Evolutionary conservation across 2,888 invertebrate species (phyloP), one percentile per base, ranked within the genome.

Genomic region (Andrena marginata): DNA sequence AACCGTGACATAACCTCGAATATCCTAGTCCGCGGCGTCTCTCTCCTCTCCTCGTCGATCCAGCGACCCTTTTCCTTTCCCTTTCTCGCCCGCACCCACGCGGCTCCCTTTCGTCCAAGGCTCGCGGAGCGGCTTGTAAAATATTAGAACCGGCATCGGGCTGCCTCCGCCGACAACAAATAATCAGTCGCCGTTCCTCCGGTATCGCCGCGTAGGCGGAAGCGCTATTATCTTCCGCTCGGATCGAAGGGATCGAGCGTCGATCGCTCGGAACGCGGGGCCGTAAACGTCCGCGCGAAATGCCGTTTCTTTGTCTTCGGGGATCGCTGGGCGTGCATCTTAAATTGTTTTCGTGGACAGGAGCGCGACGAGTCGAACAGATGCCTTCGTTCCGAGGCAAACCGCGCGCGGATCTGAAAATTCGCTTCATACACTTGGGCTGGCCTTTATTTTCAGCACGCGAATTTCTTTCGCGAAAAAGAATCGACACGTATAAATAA

Each of bases 1-100:
- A 89, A 84, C 84, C 88, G 82, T 87, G 89, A 87, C 83, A 87
- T 84, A 81, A 84, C 80, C 80, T 81, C 73, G 79, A 82, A 88
- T 86, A 88, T 87, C 84, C 76, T 72, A 56, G 78, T 62, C 35
- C 71, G 77, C 62, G 20, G 4, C 51, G 16, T 35, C 54, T 48
- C 54, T 48, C 75, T 70, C n/a, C n/a, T 51, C 26, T 29, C 8
- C 31, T 69, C 56, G n/a, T 59, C 26, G 35, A 59, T 65, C 51
- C 69, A 23, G 7, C 42, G 31, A n/a, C 42, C 75, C 63, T 62
- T 70, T 54, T 10, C 76, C 68, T 75, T 75, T 71, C 59, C 67
- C 75, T 59, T 68, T 75, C 72, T 59, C 71, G 10, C 33, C 51
- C 33, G 70, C 74, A 73, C 64, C 68, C 62, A 82, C 82, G 74